Evolutionary conservation across 2,113 vertebrate genomes (phyloP).

Genomic region (Tautogolabrus adspersus): DNA sequence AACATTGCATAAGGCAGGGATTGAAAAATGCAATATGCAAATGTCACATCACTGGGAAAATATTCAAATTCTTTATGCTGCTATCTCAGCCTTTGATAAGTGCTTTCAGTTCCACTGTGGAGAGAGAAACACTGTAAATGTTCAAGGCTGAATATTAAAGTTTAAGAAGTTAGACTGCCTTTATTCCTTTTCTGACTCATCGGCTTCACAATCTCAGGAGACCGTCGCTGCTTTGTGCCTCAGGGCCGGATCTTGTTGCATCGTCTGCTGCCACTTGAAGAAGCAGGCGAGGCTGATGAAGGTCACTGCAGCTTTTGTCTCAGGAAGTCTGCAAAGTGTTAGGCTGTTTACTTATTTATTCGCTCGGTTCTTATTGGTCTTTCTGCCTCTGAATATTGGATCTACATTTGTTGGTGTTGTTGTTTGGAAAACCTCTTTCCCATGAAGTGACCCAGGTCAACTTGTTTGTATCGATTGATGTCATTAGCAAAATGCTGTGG

Average conservation of each 20-base stretch:
- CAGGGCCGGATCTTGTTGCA: neutral
- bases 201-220: constrained; percentile 35
- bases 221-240: constrained; percentile 22
- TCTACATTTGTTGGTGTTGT: constrained; percentile 1
- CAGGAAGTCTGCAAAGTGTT: constrained; percentile 2
- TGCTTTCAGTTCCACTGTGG: constrained; percentile 20
- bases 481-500: constrained; percentile 4
- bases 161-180: constrained; percentile 36
- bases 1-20: neutral
- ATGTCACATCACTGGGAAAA: constrained; percentile 38
- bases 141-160: constrained; percentile 58
- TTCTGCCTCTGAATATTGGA: neutral
- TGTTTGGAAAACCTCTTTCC: neutral
- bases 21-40: constrained; percentile 53
- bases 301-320: constrained; percentile 42
- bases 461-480: constrained; percentile 12
- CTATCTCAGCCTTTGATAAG: constrained; percentile 41
- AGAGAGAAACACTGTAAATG: constrained; percentile 28
- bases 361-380: neutral
- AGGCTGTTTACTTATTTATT: constrained; percentile 24
- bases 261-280: constrained; percentile 15
- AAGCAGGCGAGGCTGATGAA: constrained; percentile 22
- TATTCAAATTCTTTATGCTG: constrained; percentile 29
- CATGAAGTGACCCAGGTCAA: neutral
- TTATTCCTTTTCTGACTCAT: constrained; percentile 54